Evolutionary conservation across 1,140 invertebrate species (phyloP), one percentile per base, ranked within the genome.

Genomic region (Helicoverpa armigera): DNA sequence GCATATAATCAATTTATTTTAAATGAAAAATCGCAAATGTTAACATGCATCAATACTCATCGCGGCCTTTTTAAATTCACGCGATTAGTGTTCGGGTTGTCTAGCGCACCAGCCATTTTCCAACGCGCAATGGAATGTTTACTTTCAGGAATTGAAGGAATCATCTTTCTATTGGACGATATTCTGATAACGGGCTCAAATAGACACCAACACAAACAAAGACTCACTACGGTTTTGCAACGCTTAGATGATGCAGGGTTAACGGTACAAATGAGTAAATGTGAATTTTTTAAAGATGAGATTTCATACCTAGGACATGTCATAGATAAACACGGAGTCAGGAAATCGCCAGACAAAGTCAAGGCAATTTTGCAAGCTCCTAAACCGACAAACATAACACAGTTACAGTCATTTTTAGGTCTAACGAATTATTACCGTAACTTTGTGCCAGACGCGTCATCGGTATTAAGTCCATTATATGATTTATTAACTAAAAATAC

Each of bases 381-480:
- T 0, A n/a, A 11, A 0, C 78, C 85, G 5, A 58, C 65, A 43
- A 83, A 82, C 80, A 12, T 75, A 50, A 29, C 48, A 80, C 56
- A 89, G 77, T 61, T 82, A 81, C 81, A 67, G 80, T 84, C 78
- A 75, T 86, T 81, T 82, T 74, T 87, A 75, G 90, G 72, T 83
- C 74, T 82, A 31, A 80, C 69, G 78, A 90, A 86, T 90, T 86
- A 78, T 85, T 85, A 85, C 56, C 53, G 89, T 3, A 87, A 89
- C 58, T 96, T 96, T 77, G 86, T 95, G 11, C 87, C 82, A 5
- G 90, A 92, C 72, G 89, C 93, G 18, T 87, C 92, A 1, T 78
- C 77, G 9, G 78, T 91, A 29, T 82, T 91, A 48, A 72, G 82
- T 12, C 94, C 93, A 9, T 80, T 95, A 31, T 83, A 86, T 58